These are phyloP conservation scores for Geotrupes spiniger DNA, from an alignment of 2,888 invertebrate species.

Conservation along the genomic window DNA sequence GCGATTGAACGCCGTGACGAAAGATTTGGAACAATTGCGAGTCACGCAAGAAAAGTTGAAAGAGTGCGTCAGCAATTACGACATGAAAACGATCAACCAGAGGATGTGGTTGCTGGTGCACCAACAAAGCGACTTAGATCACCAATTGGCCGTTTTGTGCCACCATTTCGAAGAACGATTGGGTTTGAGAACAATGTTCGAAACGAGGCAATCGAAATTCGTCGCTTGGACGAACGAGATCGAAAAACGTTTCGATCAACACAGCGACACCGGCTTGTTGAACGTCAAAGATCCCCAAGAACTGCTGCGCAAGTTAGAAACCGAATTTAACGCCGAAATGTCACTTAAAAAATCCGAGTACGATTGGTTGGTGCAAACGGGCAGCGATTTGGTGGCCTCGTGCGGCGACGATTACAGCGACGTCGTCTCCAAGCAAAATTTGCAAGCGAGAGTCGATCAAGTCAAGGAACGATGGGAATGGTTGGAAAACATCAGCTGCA, in stretches of 20 bases:
- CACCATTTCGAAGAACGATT: constrained; percentile 73
- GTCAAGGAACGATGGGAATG: constrained; percentile 71
- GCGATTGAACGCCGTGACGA: constrained; percentile 57
- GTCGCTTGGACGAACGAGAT: constrained; percentile 68
- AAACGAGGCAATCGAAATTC: constrained; percentile 63
- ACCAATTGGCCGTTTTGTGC: constrained; percentile 69
- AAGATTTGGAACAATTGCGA: constrained; percentile 68
- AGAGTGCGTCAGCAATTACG: constrained; percentile 79
- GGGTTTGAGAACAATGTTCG: constrained; percentile 69
- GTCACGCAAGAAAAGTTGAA: constrained; percentile 78
- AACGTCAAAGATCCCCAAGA: constrained; percentile 66
- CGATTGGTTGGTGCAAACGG: constrained; percentile 72
- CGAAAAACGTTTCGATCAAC: constrained; percentile 63
- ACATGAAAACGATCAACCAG: constrained; percentile 77
- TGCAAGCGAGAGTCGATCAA: constrained; percentile 58
- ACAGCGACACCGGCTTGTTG: constrained; percentile 51
- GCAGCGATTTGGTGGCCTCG: constrained; percentile 62
- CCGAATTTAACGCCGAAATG: constrained; percentile 74
- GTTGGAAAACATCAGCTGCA: constrained; percentile 67
- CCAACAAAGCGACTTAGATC: constrained; percentile 77
- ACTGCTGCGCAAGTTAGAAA: constrained; percentile 66
- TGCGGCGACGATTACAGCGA: constrained; percentile 64
- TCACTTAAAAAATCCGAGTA: constrained; percentile 73
- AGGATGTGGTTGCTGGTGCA: constrained; percentile 75
- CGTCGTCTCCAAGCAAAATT: constrained; percentile 56